Evolutionary conservation across 1,140 invertebrate genomes (phyloP), one percentile per base, ranked within the genome.

Genomic region (Drosophila miranda): DNA sequence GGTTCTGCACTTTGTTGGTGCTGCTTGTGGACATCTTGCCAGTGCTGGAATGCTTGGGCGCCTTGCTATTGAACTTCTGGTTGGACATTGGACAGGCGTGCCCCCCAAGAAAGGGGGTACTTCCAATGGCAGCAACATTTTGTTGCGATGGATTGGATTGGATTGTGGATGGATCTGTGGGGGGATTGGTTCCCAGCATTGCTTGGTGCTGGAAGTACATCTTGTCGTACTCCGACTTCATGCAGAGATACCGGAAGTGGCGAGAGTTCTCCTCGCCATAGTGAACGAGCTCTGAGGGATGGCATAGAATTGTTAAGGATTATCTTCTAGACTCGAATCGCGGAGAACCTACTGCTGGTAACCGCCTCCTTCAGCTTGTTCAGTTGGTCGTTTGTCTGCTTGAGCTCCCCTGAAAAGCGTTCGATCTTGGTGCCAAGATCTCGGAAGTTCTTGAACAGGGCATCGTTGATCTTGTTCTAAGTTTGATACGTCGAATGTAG

Each of bases 191-290:
- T 0, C 23, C 23, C 41, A 78, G 46, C 66, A 81, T 48, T 0
- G 74, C 55, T 3, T 90, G 89, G 44, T 90, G 89, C 19, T 90
- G 89, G n/a, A 89, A 90, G 38, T 82, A 82, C 82, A 86, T 90
- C 41, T 90, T 90, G 19, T 90, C 89, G 46, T 90, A 90, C 53
- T 90, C 89, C 2, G 89, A 89, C 41, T 90, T 90, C 89, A 90
- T 90, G 78, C 89, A 90, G 8, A 90, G 56, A 34, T 90, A 90
- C 2, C 89, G 83, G 46, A 90, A 90, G 45, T 90, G 89, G 1
- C 89, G 81, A 0, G 80, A 82, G 41, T 90, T 90, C 61, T 90
- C 89, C 51, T 90, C 89, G 0, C 89, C 89, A 23, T 89, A 90
- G 14, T 89, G 87, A 4, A 70, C 54, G 0, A 90, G 60, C 73